A percentile compares a stretch with the other conserved stretches of the same genome.
phyloP scores from a whole-genome alignment of 2,797 vertebrate genomes.

The Carcharodon carcharias region DNA sequence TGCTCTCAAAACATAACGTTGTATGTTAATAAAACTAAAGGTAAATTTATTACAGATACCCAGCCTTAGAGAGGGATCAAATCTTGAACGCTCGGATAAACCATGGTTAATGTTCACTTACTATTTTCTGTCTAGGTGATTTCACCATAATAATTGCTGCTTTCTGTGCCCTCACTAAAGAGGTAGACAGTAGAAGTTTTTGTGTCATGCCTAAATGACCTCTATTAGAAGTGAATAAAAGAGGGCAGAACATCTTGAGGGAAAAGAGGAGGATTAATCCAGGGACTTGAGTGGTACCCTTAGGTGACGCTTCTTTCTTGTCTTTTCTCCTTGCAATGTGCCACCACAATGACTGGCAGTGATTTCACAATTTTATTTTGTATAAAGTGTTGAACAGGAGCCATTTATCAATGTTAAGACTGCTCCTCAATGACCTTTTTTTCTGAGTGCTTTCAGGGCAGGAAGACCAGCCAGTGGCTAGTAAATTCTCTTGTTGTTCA shows the following conservation, averaged over 20 bases:
- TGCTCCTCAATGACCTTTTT: not conserved
- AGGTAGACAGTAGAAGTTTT: not conserved
- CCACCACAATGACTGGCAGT: not conserved
- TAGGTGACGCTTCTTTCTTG: not conserved
- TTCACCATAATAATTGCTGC: not conserved
- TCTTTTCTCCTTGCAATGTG: not conserved
- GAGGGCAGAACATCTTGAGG: not conserved
- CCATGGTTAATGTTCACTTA: not conserved
- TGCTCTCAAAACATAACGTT: not conserved
- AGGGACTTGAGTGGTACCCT: not conserved
- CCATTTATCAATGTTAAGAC: not conserved
- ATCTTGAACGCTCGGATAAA: not conserved
- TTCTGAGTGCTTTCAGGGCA: not conserved
- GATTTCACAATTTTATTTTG: not conserved
- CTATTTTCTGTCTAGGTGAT: not conserved
- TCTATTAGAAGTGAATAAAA: not conserved
- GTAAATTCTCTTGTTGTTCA: not conserved
- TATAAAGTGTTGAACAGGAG: not conserved
- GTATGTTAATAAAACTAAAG: not conserved
- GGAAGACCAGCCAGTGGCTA: not conserved
- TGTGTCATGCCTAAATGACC: not conserved
- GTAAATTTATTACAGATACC: not conserved
- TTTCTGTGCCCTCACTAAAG: not conserved
- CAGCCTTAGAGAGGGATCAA: not conserved
- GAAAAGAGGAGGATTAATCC: not conserved